Evolutionary conservation across 2,888 invertebrate genomes (phyloP).

Genomic region (Drosophila algonquin): DNA sequence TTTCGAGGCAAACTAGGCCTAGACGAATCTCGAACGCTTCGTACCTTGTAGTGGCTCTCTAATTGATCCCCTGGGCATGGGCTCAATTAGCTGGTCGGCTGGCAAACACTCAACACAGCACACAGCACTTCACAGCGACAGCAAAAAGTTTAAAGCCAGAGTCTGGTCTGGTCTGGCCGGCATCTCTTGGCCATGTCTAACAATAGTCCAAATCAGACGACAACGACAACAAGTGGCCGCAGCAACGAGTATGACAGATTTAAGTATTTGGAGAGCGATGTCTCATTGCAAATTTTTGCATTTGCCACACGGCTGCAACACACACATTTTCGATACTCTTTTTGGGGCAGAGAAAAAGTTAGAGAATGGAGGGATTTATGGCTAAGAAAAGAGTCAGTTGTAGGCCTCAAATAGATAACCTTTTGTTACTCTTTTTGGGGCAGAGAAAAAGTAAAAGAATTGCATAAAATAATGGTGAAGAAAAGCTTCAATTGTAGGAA

Average conservation of each 20-base stretch:
- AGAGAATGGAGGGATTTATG: background rate
- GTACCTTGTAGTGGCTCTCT: constrained; percentile 44
- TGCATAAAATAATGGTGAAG: background rate
- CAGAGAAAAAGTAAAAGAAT: too few relatives aligned
- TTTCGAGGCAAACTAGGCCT: constrained; percentile 23
- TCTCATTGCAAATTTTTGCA: constrained; percentile 62
- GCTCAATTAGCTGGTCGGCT: constrained; percentile 60
- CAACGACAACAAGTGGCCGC: constrained; percentile 27
- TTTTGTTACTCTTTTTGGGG: too few relatives aligned
- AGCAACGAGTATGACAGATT: constrained; percentile 23
- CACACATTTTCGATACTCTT: constrained; percentile 6
- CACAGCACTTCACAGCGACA: constrained; percentile 47
- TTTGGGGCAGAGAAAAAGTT: background rate
- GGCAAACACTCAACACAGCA: constrained; percentile 44
- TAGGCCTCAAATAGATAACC: too few relatives aligned
- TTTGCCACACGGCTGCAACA: constrained; percentile 54
- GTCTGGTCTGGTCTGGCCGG: constrained; percentile 13
- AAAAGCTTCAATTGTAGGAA: background rate
- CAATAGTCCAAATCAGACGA: constrained; percentile 67
- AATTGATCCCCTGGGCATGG: constrained; percentile 73
- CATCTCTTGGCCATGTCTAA: constrained; percentile 51
- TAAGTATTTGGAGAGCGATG: constrained; percentile 31
- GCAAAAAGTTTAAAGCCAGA: constrained; percentile 34
- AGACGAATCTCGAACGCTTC: constrained; percentile 20
- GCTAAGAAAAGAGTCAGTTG: background rate